These are phyloP conservation scores for Brachyistius frenatus DNA, from an alignment of 2,113 vertebrate genomes.

Conservation along the genomic window DNA sequence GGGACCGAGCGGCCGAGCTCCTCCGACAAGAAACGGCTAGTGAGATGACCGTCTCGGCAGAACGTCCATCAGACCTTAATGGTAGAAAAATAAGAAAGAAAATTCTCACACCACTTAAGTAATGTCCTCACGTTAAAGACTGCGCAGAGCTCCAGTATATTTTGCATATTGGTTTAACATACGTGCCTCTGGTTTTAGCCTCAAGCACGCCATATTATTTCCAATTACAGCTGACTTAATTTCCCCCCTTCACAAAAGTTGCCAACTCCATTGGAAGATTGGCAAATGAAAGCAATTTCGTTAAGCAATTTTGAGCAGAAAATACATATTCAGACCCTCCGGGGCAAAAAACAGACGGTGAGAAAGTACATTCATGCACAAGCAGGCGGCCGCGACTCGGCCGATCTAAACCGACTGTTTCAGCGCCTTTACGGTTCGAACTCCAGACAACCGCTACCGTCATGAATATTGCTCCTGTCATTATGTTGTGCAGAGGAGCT, in stretches of 20 bases:
- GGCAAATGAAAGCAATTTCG: slow-evolving; percentile 68
- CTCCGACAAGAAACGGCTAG: too few species aligned
- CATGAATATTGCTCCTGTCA: slow-evolving; percentile 22
- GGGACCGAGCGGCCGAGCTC: too few species aligned
- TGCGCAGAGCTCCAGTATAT: not conserved
- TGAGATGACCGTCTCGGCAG: too few species aligned
- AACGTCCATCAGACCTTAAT: too few species aligned
- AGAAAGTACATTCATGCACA: slow-evolving; percentile 8
- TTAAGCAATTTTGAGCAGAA: slow-evolving; percentile 55
- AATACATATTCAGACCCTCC: slow-evolving; percentile 28
- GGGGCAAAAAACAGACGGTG: slow-evolving; percentile 15
- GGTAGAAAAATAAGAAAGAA: not conserved
- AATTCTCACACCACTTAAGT: not conserved
- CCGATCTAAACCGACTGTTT: slow-evolving; percentile 9
- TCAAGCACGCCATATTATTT: slow-evolving; percentile 31
- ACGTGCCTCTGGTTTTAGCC: slow-evolving; percentile 25
- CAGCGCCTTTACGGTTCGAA: slow-evolving; percentile 11
- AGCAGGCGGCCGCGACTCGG: not conserved
- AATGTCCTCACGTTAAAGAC: not conserved
- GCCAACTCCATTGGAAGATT: slow-evolving; percentile 43
- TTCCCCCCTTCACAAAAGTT: slow-evolving; percentile 30
- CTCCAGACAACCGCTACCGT: slow-evolving; percentile 10
- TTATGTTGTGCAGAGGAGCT: slow-evolving; percentile 16
- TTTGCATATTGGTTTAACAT: not conserved
- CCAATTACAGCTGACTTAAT: slow-evolving; percentile 49